These are phyloP conservation scores for Octodonta nipae DNA, from an alignment of 2,888 invertebrate species.

Conservation along the genomic window DNA sequence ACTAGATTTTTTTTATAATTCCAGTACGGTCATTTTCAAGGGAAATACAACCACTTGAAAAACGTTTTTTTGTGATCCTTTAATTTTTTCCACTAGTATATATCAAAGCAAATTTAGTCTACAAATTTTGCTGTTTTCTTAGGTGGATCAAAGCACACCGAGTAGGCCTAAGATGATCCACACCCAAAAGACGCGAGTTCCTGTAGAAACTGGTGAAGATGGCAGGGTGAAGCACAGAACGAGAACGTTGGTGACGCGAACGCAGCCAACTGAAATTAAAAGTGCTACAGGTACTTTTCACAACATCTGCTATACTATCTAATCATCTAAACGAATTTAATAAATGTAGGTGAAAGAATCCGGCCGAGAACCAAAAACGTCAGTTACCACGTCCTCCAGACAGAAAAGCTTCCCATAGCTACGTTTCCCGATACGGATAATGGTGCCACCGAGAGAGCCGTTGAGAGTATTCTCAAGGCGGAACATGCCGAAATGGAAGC, in stretches of 20 bases:
- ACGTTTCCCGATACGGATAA: constrained; percentile 35
- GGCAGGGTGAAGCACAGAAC: constrained; percentile 43
- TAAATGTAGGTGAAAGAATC: constrained; percentile 38
- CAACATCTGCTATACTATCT: background rate
- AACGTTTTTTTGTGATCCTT: too few relatives aligned
- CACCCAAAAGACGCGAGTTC: constrained; percentile 50
- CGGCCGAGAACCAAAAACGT: constrained; percentile 53
- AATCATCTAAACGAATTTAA: too few relatives aligned
- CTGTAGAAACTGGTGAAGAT: constrained; percentile 40
- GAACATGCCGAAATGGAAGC: constrained; percentile 19
- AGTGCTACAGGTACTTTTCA: constrained; percentile 27
- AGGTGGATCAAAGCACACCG: constrained; percentile 28
- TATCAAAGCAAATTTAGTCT: too few relatives aligned
- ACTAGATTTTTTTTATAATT: too few relatives aligned
- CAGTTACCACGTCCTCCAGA: constrained; percentile 43
- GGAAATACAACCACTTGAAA: too few relatives aligned
- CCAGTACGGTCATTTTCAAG: too few relatives aligned
- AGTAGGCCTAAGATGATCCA: constrained; percentile 65
- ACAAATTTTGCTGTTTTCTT: constrained; percentile 6
- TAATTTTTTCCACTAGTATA: too few relatives aligned
- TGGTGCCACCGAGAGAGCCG: constrained; percentile 27
- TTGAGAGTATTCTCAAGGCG: constrained; percentile 23
- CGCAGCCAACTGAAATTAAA: constrained; percentile 38
- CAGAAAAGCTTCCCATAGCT: constrained; percentile 39
- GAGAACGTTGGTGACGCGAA: constrained; percentile 43